Percentiles rank a stretch among this genome's conserved stretches.
These are phyloP conservation scores for Amphibalanus amphitrite DNA, from an alignment of 1,140 invertebrate species.

Conservation along the genomic window DNA sequence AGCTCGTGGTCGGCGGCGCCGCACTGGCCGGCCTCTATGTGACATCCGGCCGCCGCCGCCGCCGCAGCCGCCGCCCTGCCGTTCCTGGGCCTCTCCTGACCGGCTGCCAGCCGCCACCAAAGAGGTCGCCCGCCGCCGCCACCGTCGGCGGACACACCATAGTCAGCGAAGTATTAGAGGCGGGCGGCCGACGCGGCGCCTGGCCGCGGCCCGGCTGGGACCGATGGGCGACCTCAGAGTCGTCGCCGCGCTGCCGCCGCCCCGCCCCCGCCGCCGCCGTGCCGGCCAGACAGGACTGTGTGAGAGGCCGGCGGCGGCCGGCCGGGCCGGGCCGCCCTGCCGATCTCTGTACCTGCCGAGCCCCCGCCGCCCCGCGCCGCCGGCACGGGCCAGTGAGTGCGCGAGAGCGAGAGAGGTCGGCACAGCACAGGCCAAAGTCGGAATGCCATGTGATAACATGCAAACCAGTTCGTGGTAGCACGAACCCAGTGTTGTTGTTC, in stretches of 20 bases:
- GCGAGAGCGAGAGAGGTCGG: background rate
- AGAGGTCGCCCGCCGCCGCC: background rate
- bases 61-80: background rate
- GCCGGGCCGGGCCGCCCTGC: too few relatives aligned
- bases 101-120: background rate
- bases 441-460: background rate
- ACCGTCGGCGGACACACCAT: background rate
- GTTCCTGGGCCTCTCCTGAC: background rate
- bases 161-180: background rate
- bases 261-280: too few relatives aligned
- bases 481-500: background rate
- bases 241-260: too few relatives aligned
- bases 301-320: too few relatives aligned
- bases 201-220: too few relatives aligned
- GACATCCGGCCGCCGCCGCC: slow-evolving; percentile 17
- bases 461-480: background rate
- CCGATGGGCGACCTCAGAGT: too few relatives aligned
- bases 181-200: too few relatives aligned
- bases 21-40: slow-evolving; percentile 35
- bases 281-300: too few relatives aligned
- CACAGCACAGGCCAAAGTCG: background rate
- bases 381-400: too few relatives aligned
- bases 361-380: too few relatives aligned
- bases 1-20: slow-evolving; percentile 23
- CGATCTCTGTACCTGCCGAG: background rate